Evolutionary conservation across 2,113 vertebrate genomes (phyloP).

Genomic region (Setophaga coronata): DNA sequence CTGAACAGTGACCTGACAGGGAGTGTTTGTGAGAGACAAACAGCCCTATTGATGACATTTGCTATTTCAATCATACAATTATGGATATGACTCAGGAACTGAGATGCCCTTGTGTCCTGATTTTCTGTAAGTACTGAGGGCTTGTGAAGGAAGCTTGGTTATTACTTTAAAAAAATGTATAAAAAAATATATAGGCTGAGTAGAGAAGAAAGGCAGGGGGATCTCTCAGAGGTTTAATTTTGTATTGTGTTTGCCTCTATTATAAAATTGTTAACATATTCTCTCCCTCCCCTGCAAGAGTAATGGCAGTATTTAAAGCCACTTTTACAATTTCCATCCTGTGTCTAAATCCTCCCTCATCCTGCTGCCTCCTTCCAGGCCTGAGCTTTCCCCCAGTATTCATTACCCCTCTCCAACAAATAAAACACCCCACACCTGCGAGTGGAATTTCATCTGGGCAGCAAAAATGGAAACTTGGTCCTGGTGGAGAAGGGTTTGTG

Average conservation of each 20-base stretch:
- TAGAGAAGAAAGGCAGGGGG: not conserved
- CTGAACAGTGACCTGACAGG: not conserved
- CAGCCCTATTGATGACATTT: not conserved
- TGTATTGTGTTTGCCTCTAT: not conserved
- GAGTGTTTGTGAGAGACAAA: not conserved
- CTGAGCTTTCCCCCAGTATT: not conserved
- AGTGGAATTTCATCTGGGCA: slow-evolving; percentile 47
- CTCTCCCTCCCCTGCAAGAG: not conserved
- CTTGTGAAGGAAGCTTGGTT: not conserved
- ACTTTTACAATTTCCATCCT: slow-evolving; percentile 28
- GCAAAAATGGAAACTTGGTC: slow-evolving; percentile 24
- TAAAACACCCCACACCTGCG: slow-evolving; percentile 8
- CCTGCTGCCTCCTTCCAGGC: not conserved
- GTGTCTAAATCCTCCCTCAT: slow-evolving; percentile 34
- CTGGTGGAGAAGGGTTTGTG: not conserved
- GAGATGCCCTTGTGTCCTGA: not conserved
- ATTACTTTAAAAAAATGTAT: not conserved
- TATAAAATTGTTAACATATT: not conserved
- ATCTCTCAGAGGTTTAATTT: not conserved
- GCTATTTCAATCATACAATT: not conserved
- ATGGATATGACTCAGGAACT: not conserved
- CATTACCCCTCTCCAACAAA: not conserved
- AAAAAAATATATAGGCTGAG: not conserved
- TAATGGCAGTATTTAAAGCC: slow-evolving; percentile 7
- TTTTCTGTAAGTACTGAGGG: not conserved